These are phyloP conservation scores for Metaphire vulgaris DNA, from an alignment of 1,140 invertebrate species.

Conservation along the genomic window DNA sequence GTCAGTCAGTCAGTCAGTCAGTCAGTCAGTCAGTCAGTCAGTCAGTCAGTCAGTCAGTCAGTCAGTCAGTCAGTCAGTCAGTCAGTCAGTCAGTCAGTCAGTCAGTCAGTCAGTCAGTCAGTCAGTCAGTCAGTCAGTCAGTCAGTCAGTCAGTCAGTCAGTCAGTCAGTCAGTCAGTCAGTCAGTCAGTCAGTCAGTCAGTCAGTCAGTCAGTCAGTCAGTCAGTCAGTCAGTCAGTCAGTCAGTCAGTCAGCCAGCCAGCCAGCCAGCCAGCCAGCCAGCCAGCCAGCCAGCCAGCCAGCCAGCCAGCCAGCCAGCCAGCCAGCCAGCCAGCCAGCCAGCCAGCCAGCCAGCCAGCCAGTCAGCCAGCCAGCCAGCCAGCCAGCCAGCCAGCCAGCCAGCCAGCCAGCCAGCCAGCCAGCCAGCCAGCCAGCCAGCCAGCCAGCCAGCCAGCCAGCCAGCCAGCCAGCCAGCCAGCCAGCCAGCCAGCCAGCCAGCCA, in stretches of 20 bases:
- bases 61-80: not conserved
- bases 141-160: not conserved
- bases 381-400: conserved; percentile 31
- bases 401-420: not conserved
- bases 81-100: not conserved
- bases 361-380: too few relatives aligned
- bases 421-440: not conserved
- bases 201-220: conserved; percentile 30
- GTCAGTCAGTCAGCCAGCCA: conserved; percentile 29
- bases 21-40: too few relatives aligned
- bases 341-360: too few relatives aligned
- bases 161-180: not conserved
- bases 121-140: not conserved
- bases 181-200: not conserved
- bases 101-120: not conserved
- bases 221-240: conserved; percentile 31
- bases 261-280: conserved; percentile 32
- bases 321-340: conserved; percentile 32
- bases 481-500: not conserved
- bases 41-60: too few relatives aligned
- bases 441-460: not conserved
- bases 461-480: not conserved
- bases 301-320: conserved; percentile 31
- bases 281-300: conserved; percentile 30
- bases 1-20: too few relatives aligned